phyloP scores from a whole-genome alignment of 2,113 vertebrate genomes.

The Maccullochella peelii region DNA sequence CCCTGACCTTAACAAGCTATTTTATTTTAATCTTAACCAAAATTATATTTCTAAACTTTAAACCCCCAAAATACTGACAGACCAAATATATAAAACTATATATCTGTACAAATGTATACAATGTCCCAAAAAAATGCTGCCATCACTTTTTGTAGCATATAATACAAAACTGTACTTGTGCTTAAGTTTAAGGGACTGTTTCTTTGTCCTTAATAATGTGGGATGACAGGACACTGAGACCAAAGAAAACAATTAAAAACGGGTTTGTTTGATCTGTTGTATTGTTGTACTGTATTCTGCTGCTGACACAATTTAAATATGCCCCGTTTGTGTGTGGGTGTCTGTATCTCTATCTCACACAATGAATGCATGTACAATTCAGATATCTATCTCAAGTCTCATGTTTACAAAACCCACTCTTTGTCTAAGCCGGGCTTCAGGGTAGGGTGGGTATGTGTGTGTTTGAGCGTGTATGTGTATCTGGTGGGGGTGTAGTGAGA shows the following conservation, averaged over 20 bases:
- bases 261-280: not conserved
- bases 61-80: not conserved
- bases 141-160: not conserved
- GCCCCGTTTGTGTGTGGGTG: not conserved
- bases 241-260: not conserved
- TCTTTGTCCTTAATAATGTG: too few species aligned
- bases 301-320: not conserved
- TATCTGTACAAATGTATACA: not conserved
- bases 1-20: not conserved
- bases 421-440: conserved; percentile 59
- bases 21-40: too few species aligned
- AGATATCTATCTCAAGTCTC: conserved; percentile 56
- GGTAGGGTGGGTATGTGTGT: not conserved
- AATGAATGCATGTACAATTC: conserved; percentile 47
- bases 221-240: not conserved
- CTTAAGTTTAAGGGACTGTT: not conserved
- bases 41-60: not conserved
- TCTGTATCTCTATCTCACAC: conserved; percentile 11
- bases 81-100: not conserved
- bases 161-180: not conserved
- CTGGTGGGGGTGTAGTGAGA: conserved; percentile 13
- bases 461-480: conserved; percentile 5
- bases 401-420: conserved; percentile 73
- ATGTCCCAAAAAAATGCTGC: too few species aligned
- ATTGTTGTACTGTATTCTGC: not conserved